These are phyloP conservation scores for Amiota mariae DNA, from an alignment of 2,888 invertebrate genomes.

Conservation along the genomic window DNA sequence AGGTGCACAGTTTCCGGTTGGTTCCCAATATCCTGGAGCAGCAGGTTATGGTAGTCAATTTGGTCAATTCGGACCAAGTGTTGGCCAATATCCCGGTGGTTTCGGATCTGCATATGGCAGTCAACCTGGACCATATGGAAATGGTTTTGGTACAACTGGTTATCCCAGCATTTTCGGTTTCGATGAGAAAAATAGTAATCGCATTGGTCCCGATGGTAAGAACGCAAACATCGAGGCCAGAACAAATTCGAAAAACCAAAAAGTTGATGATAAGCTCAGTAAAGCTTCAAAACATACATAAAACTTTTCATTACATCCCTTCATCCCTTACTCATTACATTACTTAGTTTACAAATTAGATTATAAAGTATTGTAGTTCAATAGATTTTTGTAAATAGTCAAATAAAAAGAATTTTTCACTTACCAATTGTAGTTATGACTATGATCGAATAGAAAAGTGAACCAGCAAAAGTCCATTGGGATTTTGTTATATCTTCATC, in stretches of 20 bases:
- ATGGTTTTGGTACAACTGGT: conserved; percentile 32
- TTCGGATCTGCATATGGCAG: conserved; percentile 45
- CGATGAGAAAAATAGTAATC: conserved; percentile 52
- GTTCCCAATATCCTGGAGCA: conserved; percentile 46
- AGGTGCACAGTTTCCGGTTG: conserved; percentile 45
- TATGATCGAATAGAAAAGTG: conserved; percentile 94
- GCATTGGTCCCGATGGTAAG: conserved; percentile 56
- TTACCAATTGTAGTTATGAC: conserved; percentile 96
- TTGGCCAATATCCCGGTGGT: conserved; percentile 53
- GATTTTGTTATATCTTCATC: conserved; percentile 78
- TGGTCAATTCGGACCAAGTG: conserved; percentile 44
- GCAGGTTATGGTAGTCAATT: conserved; percentile 50
- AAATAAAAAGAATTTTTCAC: conserved; percentile 58
- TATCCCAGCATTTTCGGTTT: conserved; percentile 45
- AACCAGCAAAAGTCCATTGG: conserved; percentile 92
- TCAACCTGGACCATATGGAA: conserved; percentile 41
- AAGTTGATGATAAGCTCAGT: conserved; percentile 59
- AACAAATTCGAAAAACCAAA: conserved; percentile 32
- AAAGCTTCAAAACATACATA: conserved; percentile 50
- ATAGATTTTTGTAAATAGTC: conserved; percentile 21
- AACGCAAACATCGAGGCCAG: conserved; percentile 51
- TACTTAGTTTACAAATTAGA: background rate
- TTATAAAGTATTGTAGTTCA: conserved; percentile 33
- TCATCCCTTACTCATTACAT: background rate
- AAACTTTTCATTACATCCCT: background rate